Base-by-base conservation (phyloP, 2,113 vertebrate genomes). In the Andinoacara biseriatus region DNA sequence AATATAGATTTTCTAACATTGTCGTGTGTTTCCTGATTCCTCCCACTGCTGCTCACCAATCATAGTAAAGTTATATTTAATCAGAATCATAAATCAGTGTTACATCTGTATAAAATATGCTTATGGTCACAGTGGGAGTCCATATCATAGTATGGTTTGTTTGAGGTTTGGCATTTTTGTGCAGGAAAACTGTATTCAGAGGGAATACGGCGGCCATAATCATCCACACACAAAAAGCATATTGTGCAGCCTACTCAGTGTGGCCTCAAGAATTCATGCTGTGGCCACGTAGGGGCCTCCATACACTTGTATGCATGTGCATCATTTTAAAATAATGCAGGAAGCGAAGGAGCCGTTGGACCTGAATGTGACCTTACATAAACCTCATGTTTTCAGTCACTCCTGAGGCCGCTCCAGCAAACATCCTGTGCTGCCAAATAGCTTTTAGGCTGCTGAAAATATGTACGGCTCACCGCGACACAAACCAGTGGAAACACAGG, bases 321-420 rank as follows among this genome's bases (percentile, higher is more conserved):
- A 43, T 72, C 46, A 17, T 54, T 69, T 60, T 29, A 11, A 82
- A 90, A 91, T 85, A 88, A 57, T 8, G 54, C 88, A 65, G 87
- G 83, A 87, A 86, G 86, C 22, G 35, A 65, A 43, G n/a, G 59
- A 79, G 83, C 59, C 40, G 3, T 38, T 52, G 20, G 83, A 79
- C 85, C 78, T 74, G 57, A 14, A 24, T 74, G 31, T 82, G 81
- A 84, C 86, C 83, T 87, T 33, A 76, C 35, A 59, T 52, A 65
- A 69, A 85, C 83, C 69, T 24, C 76, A 24, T 49, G 43, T 62
- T 72, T 52, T 72, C 46, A 54, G 67, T 72, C 67, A 54, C 26
- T 72, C 24, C 40, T 52, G 24, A 69, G 65, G 65, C 18, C 10
- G n/a, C 7, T 72, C 49, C 78, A 58, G 61, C 7, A 9, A 76